phyloP scores from a whole-genome alignment of 2,113 vertebrate genomes.

The Eptesicus fuscus region DNA sequence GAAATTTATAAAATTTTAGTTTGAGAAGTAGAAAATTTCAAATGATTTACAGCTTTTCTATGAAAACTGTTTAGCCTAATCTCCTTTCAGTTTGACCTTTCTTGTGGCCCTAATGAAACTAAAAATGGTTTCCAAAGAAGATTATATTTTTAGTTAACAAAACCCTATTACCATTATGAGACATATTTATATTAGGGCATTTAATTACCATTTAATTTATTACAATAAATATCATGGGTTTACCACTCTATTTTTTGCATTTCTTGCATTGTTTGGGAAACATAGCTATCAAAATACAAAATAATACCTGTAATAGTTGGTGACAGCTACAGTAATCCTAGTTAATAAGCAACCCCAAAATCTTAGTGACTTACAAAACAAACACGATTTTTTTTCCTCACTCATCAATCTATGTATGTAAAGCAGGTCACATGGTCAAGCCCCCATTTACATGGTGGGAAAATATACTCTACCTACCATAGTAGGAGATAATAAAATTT shows the following conservation, averaged over 20 bases:
- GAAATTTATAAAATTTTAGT: conserved; percentile 22
- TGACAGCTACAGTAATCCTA: background rate
- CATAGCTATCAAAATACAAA: conserved; percentile 13
- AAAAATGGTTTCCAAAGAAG: conserved; percentile 28
- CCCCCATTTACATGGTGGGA: background rate
- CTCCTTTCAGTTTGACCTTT: conserved; percentile 17
- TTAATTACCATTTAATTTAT: conserved; percentile 15
- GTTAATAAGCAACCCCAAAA: background rate
- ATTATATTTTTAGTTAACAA: background rate
- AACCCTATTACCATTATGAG: background rate
- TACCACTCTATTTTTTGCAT: background rate
- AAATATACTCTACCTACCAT: background rate
- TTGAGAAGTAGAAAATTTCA: conserved; percentile 14
- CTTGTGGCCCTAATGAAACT: background rate
- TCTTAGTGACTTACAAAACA: background rate
- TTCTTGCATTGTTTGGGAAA: conserved; percentile 26
- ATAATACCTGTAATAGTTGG: background rate
- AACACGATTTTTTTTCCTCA: background rate
- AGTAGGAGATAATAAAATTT: background rate
- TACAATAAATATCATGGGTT: background rate
- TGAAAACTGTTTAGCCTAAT: background rate
- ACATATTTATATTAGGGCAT: background rate
- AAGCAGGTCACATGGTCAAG: background rate
- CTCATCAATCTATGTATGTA: background rate
- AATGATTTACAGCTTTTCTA: conserved; percentile 4